These are phyloP conservation scores for Coracias cyanogaster DNA, from an alignment of 2,797 vertebrate species.

Conservation along the genomic window DNA sequence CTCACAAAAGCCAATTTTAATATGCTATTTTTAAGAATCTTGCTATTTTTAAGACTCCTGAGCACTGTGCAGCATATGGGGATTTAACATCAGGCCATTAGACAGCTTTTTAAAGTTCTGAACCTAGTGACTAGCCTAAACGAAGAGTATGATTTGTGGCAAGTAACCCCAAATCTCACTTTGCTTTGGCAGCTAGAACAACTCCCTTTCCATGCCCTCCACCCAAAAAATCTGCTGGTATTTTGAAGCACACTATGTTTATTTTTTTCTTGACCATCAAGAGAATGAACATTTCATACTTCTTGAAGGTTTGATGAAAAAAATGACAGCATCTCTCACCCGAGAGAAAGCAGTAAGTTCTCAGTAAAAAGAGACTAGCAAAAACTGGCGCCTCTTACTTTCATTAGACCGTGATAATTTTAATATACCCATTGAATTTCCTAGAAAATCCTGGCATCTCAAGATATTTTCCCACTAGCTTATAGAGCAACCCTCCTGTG, in stretches of 20 bases:
- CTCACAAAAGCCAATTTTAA: neutral
- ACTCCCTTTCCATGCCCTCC: neutral
- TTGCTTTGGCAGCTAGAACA: neutral
- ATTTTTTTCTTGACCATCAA: neutral
- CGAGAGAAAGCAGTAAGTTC: neutral
- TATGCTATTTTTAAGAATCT: neutral
- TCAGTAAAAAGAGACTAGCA: fast-evolving
- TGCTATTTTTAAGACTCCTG: neutral
- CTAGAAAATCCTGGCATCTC: neutral
- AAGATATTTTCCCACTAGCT: neutral
- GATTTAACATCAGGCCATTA: neutral
- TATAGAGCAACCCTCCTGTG: neutral
- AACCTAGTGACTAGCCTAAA: neutral
- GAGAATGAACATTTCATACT: neutral
- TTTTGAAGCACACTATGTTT: neutral
- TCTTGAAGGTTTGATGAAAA: neutral
- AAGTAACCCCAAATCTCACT: neutral
- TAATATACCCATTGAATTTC: fast-evolving
- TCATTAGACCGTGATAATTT: fast-evolving
- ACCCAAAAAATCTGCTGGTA: neutral
- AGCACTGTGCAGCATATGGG: neutral
- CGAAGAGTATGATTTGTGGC: neutral
- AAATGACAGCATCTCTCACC: neutral
- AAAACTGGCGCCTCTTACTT: neutral
- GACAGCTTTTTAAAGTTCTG: neutral